Percentiles rank a stretch among this genome's conserved stretches.
These are phyloP conservation scores for Galerucella calmariensis DNA, from an alignment of 2,888 invertebrate species.

Conservation along the genomic window DNA sequence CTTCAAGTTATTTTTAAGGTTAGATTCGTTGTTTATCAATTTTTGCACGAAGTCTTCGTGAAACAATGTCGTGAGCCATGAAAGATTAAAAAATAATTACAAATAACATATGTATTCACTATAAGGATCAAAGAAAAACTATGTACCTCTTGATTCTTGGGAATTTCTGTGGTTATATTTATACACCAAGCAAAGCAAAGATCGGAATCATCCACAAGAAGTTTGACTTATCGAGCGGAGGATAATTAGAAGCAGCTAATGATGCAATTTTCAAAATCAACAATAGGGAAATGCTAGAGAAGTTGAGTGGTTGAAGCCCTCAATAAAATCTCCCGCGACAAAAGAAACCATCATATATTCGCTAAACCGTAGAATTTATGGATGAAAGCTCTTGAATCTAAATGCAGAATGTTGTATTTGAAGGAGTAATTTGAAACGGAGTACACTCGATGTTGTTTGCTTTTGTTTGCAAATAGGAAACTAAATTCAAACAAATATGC, in stretches of 20 bases:
- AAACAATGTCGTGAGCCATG: no score
- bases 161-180: no score
- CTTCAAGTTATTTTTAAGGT: no score
- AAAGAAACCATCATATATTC: constrained; percentile 4
- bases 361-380: constrained; percentile 6
- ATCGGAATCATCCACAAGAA: no score
- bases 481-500: constrained; percentile 4
- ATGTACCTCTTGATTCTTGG: no score
- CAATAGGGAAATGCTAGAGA: neutral
- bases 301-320: constrained; percentile 10
- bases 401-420: constrained; percentile 16
- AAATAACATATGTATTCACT: no score
- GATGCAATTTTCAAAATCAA: neutral
- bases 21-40: no score
- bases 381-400: constrained; percentile 14
- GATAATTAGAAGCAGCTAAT: neutral
- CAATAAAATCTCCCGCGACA: constrained; percentile 7
- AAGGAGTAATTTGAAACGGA: constrained; percentile 12
- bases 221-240: neutral
- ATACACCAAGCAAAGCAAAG: no score
- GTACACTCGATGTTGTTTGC: neutral
- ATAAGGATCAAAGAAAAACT: no score
- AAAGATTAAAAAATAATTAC: no score
- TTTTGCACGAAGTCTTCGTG: no score
- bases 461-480: constrained; percentile 10